phyloP scores from a whole-genome alignment of 1,140 invertebrate species.

The Eriocheir sinensis region DNA sequence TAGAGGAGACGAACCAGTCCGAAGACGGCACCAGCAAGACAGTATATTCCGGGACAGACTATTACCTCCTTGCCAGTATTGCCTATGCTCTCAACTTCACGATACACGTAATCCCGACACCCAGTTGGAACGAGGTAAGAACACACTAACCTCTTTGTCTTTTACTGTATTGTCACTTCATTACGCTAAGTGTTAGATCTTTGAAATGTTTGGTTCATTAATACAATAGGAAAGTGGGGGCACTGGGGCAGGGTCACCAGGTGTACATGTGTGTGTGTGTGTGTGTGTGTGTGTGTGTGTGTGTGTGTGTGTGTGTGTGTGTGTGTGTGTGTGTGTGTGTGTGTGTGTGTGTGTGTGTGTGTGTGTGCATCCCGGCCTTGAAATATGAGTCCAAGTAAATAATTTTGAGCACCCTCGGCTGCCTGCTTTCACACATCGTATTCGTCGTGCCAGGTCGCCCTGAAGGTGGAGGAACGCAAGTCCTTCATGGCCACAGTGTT shows the following conservation, averaged over 20 bases:
- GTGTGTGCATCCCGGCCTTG: background rate
- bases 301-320: no score
- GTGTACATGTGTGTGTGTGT: no score
- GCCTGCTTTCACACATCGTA: background rate
- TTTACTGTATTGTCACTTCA: background rate
- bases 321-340: no score
- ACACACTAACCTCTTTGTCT: background rate
- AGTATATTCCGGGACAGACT: constrained; percentile 41
- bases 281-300: no score
- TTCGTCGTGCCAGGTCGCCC: constrained; percentile 26
- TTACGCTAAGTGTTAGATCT: no score
- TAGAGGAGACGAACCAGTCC: background rate
- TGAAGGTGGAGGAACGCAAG: constrained; percentile 32
- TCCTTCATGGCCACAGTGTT: constrained; percentile 61
- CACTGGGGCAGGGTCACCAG: no score
- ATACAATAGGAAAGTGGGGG: no score
- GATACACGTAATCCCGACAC: background rate
- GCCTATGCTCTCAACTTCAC: constrained; percentile 51
- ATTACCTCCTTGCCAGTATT: background rate
- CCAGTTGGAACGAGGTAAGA: constrained; percentile 49
- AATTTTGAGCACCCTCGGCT: no score
- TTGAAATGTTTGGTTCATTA: no score
- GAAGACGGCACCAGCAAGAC: background rate
- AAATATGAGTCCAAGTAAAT: no score
- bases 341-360: background rate